Base-by-base conservation (phyloP, 2,888 invertebrate species). In the Amiota minor region DNA sequence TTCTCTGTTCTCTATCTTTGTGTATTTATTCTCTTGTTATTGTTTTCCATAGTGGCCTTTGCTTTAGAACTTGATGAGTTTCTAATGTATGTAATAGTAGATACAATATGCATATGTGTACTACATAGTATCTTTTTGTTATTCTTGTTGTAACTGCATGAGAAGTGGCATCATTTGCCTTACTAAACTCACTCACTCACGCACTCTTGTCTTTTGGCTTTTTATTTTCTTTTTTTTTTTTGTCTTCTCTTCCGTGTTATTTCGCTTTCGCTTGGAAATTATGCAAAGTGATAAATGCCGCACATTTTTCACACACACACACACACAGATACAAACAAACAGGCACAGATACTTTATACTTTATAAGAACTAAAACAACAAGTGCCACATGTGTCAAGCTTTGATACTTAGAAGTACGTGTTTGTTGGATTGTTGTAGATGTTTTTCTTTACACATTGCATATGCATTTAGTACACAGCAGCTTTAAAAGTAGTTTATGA, bases 241-340 rank as follows among this genome's bases (percentile, higher is more conserved):
- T 35, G 35, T 35, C 6, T 35, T 35, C 35, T 35, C 35, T 35
- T 35, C 35, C 35, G 35, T 35, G 35, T 35, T 35, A 35, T 35
- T 6, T 35, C 35, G 35, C 35, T 35, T 35, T 35, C 64, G n/a
- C 64, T 46, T 20, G 78, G 77, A 81, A 84, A 84, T 84, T 82
- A 82, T 81, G 83, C 80, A 84, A 82, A 82, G 72, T 77, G 76
- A 75, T 74, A 71, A 71, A 71, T 64, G 71, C 35, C 72, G 35
- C 72, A 72, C 67, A 55, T 46, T 67, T 65, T 53, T 55, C 65
- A 49, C 65, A 14, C 61, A 35, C 46, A 79, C 76, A 75, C 75
- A 80, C 77, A 69, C 69, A 71, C 55, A 61, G 53, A 71, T 62
- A 71, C 59, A 71, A 35, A 1, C n/a, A 65, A 61, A 45, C 20